Base-by-base conservation (phyloP, 2,113 vertebrate genomes). In the Oxyruncus cristatus region DNA sequence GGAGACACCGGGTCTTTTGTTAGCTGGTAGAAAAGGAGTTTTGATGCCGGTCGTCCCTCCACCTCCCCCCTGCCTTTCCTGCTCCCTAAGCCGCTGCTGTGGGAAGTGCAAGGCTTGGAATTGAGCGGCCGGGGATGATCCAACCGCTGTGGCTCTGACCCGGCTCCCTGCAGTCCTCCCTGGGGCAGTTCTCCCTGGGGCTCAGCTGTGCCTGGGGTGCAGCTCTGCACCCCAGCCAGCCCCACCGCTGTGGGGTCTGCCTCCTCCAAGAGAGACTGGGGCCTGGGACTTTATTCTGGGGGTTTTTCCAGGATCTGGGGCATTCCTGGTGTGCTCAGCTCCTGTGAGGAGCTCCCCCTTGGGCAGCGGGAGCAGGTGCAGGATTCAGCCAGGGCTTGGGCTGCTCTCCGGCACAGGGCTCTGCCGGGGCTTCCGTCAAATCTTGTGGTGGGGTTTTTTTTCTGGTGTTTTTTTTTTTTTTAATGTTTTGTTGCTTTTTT, bases 311-410 rank as follows among this genome's bases (percentile, higher is more conserved):
- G 42, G 30, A 2, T 35, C 59, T 7, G 2, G 37, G 52, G 24
- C 1, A 0, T 72, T 83, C 11, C 12, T 12, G 33, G 18, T 21
- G 18, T 21, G 67, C 39, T 85, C 30, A 3, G 30, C 33, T 42
- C 14, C 30, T 7, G 24, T 9, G 37, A n/a, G n/a, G n/a, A n/a
- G n/a, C n/a, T n/a, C n/a, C n/a, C n/a, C n/a, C n/a, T n/a, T 33
- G 9, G 19, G 26, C 3, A 0, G 12, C 0, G 4, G 44, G 49
- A 53, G 59, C 0, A 1, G 13, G 11, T 7, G 59, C 21, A 14
- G 91, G 82, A 50, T 67, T 76, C 0, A 4, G 15, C 32, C 41
- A 12, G 27, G 46, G 9, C 70, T 72, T 15, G 37, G 30, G 44
- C 7, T 16, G 44, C 9, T 56, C n/a, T 14, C 15, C 0, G 2